Base-by-base conservation (phyloP, 2,797 vertebrate genomes). In the Melopsittacus undulatus region DNA sequence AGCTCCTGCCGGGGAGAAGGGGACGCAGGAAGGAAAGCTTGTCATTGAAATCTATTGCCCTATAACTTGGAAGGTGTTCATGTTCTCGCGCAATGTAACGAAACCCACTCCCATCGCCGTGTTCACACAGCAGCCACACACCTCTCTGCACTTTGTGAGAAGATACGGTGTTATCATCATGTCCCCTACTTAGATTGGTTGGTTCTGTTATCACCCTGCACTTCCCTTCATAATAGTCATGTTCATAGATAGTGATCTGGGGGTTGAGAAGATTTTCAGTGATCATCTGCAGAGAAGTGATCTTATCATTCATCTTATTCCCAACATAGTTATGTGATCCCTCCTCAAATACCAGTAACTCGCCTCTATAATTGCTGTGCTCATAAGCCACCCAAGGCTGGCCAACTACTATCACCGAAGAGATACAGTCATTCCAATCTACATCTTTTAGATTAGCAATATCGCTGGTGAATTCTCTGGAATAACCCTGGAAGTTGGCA, bases 301-400 rank as follows among this genome's bases (percentile, higher is more conserved):
- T 27, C 36, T 3, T 79, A 8, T 95, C 74, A 42, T 94, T 94
- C 69, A 96, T 17, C 9, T 2, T 5, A 4, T 0, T 0, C n/a
- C 5, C n/a, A 5, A 76, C 51, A 67, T 8, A 46, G 20, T 1
- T 2, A 6, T 94, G 40, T 0, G 80, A 42, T 51, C 88, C 93
- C n/a, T 97, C 91, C 72, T 95, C 96, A 62, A 95, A 64, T 1
- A 95, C 72, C 45, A 78, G 4, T 3, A 94, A 21, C 20, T 0
- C 5, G 18, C 96, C 96, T 18, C 4, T 21, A 2, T 70, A 95
- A 4, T 78, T 67, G 8, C 2, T 0, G 22, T 95, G 90, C 51
- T 96, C 85, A 29, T 94, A 97, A 43, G 19, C 30, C 77, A 96
- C 92, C 86, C 95, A 96, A 29, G 96, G 95, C 45, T 90, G 80